Base-by-base conservation (phyloP, 1,140 invertebrate genomes). In the Argopecten irradians region DNA sequence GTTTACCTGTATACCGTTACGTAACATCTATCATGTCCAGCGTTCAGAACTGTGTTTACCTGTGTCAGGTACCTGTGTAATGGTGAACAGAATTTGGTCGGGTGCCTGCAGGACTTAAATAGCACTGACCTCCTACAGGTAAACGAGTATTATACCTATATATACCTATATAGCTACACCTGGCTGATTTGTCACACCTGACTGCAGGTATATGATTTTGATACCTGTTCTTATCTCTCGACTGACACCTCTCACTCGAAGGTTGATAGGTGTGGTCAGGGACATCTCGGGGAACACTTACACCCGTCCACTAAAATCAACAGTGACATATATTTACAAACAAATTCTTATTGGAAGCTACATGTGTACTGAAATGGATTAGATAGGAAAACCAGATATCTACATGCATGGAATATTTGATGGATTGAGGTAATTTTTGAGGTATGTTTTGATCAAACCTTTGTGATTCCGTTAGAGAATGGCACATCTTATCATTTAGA, bases 191-290 rank as follows among this genome's bases (percentile, higher is more conserved):
- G 55, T 71, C 55, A 71, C 16, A n/a, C 55, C n/a, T 28, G 22
- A 71, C 55, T 71, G n/a, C n/a, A n/a, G 55, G 22, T 71, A 5
- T n/a, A 22, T 28, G n/a, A 71, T 71, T 71, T 3, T 28, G 22
- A 71, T 71, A 71, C 55, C 22, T 71, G 55, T 28, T n/a, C 55
- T 71, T 71, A 71, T 71, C 55, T 71, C 55, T n/a, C 55, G 55
- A 71, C 22, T 71, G 55, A 16, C 55, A 71, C 22, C 13, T 5
- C 5, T 71, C 13, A 71, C n/a, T n/a, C 28, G 55, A 28, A n/a
- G 1, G 55, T 71, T 28, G 55, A n/a, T 71, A 71, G 55, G 55
- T 71, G 55, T 71, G 55, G 55, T 11, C 55, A 71, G 55, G 1
- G n/a, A 71, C 55, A 28, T 71, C 55, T 71, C 11, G 22, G 0